A percentile compares a stretch with the other conserved stretches of the same genome.
These are phyloP conservation scores for Parnassius mnemosyne DNA, from an alignment of 2,888 invertebrate genomes.

Conservation along the genomic window DNA sequence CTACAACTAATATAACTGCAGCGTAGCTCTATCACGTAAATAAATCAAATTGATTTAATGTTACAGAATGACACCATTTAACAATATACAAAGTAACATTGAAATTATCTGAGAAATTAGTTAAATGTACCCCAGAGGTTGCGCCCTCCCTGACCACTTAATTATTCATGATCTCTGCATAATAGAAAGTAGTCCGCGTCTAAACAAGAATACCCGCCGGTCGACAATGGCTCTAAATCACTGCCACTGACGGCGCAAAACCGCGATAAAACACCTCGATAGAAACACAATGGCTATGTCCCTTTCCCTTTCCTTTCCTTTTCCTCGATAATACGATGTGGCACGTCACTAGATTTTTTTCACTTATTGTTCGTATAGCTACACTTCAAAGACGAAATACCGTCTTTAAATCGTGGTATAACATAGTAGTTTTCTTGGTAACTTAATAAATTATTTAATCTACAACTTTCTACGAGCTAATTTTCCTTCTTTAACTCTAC, in stretches of 20 bases:
- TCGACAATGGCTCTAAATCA: conserved; percentile 54
- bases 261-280: conserved; percentile 40
- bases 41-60: conserved; percentile 3
- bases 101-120: not conserved
- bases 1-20: no score
- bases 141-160: conserved; percentile 30
- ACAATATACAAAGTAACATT: not conserved
- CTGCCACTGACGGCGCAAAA: conserved; percentile 37
- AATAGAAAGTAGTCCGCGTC: conserved; percentile 37
- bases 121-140: not conserved
- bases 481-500: no score
- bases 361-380: no score
- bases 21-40: no score
- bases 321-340: conserved; percentile 1
- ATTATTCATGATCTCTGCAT: conserved; percentile 46
- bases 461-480: no score
- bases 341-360: conserved; percentile 3
- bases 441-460: no score
- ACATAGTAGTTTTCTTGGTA: no score
- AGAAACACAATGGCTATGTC: conserved; percentile 37
- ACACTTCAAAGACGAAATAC: no score
- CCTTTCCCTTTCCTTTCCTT: no score
- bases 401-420: no score
- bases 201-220: conserved; percentile 46
- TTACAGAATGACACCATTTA: not conserved